Evolutionary conservation across 2,888 invertebrate species (phyloP).

Genomic region (Caenorhabditis doughertyi): DNA sequence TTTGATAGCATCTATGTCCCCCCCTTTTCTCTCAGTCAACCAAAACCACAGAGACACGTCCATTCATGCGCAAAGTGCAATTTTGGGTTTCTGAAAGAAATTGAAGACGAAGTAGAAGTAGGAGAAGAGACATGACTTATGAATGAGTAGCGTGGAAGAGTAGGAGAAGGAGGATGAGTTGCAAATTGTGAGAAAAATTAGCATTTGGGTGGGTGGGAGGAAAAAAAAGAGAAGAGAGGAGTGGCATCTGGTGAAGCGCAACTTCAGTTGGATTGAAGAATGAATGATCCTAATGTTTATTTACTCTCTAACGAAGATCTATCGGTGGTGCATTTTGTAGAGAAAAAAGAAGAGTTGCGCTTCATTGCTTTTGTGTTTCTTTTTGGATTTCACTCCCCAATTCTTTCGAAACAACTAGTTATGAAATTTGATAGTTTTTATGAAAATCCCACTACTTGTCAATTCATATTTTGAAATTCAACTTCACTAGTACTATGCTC

Average conservation of each 20-base stretch:
- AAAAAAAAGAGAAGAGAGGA: conserved; percentile 6
- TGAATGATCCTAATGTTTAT: conserved; percentile 44
- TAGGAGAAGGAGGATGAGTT: conserved; percentile 28
- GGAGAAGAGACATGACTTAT: conserved; percentile 54
- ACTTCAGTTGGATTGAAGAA: conserved; percentile 41
- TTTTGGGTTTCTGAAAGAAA: conserved; percentile 26
- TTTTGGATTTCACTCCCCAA: conserved; percentile 1
- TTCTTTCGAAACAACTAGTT: conserved; percentile 56
- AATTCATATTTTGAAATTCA: background rate
- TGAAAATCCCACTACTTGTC: background rate
- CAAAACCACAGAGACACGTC: conserved; percentile 14
- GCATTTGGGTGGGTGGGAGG: conserved; percentile 21
- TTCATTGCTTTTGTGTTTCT: conserved; percentile 30
- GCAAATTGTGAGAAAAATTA: conserved; percentile 47
- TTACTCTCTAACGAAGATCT: conserved; percentile 62
- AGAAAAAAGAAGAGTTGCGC: conserved; percentile 28
- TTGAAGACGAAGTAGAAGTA: background rate
- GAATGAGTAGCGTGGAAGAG: conserved; percentile 42
- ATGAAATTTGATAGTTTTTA: conserved; percentile 47
- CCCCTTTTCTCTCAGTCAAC: conserved; percentile 11
- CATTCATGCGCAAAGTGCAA: conserved; percentile 59
- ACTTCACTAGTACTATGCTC: background rate
- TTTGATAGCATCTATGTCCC: conserved; percentile 46
- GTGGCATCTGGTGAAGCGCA: conserved; percentile 32
- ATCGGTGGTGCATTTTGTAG: conserved; percentile 49